Percentiles rank a stretch among this genome's conserved stretches.
These are phyloP conservation scores for Myopa tessellatipennis DNA, from an alignment of 2,888 invertebrate genomes.

Conservation along the genomic window DNA sequence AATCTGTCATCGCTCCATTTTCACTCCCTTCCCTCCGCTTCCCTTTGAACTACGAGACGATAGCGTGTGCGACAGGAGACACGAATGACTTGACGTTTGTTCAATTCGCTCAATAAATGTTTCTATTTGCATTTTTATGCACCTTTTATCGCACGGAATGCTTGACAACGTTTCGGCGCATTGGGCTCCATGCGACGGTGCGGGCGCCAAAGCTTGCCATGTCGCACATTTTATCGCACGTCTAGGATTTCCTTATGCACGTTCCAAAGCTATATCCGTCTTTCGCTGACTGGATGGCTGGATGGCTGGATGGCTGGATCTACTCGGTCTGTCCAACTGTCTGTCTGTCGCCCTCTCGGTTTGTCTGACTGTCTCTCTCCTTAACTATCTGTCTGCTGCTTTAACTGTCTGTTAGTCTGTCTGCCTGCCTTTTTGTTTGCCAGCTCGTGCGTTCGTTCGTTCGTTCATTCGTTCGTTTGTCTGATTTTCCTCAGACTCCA, in stretches of 20 bases:
- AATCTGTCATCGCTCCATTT: not conserved
- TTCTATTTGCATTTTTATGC: slow-evolving; percentile 65
- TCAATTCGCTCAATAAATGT: slow-evolving; percentile 17
- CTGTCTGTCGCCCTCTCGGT: slow-evolving; percentile 5
- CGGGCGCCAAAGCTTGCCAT: slow-evolving; percentile 57
- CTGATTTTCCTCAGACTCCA: slow-evolving; percentile 7
- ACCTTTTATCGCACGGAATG: slow-evolving; percentile 64
- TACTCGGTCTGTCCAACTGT: slow-evolving; percentile 7
- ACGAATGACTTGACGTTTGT: not conserved
- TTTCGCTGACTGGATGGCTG: slow-evolving; percentile 38
- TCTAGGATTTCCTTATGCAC: slow-evolving; percentile 63
- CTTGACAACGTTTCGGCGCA: slow-evolving; percentile 43
- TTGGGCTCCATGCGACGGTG: not conserved
- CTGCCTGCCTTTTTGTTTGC: not conserved
- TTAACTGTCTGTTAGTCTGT: not conserved
- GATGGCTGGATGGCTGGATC: not conserved
- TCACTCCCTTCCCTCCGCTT: no score
- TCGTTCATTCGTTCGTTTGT: not conserved
- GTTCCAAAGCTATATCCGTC: slow-evolving; percentile 54
- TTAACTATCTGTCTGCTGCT: slow-evolving; percentile 14
- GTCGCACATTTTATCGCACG: slow-evolving; percentile 66
- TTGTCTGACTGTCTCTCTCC: not conserved
- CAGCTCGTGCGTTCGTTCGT: not conserved
- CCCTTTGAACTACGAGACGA: not conserved
- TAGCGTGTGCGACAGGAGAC: not conserved